Conservation (phyloP, 35 echinoderm and acorn worm species). For the Patiria miniata region DNA sequence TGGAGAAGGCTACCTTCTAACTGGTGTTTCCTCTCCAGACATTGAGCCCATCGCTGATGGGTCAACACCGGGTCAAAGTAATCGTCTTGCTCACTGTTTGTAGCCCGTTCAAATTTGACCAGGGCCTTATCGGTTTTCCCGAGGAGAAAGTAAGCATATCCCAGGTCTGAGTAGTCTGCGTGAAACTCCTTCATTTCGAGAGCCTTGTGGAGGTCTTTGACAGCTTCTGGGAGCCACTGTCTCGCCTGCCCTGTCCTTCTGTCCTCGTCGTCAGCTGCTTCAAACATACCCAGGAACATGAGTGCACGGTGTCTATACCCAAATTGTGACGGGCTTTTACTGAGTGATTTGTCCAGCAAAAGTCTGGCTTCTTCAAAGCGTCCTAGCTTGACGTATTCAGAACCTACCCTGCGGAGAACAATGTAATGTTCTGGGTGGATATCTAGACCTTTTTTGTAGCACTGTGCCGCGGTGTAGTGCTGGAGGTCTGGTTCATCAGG, state of each 20-base stretch:
- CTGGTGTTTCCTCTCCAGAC: slow-evolving; percentile 14
- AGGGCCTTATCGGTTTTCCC: slow-evolving; percentile 50
- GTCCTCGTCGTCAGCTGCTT: not conserved
- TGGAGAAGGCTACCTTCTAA: not conserved
- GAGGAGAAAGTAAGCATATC: slow-evolving; percentile 55
- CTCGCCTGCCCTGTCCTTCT: not conserved
- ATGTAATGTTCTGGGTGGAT: slow-evolving; percentile 46
- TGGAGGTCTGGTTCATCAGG: not conserved
- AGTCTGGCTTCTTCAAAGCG: slow-evolving; percentile 42
- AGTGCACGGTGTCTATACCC: slow-evolving; percentile 63
- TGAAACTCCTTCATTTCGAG: slow-evolving; percentile 57
- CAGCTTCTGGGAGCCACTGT: slow-evolving; percentile 49
- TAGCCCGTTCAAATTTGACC: slow-evolving; percentile 52
- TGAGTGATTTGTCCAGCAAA: slow-evolving; percentile 51
- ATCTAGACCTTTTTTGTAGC: slow-evolving; percentile 44
- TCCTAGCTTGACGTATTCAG: slow-evolving; percentile 71
- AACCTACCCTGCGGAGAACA: slow-evolving; percentile 53
- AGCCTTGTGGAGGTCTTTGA: slow-evolving; percentile 42
- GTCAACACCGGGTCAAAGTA: slow-evolving; percentile 72
- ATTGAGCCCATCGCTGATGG: slow-evolving; percentile 59
- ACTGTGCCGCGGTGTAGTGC: slow-evolving; percentile 41
- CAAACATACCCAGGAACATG: slow-evolving; percentile 66
- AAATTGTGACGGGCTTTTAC: slow-evolving; percentile 56
- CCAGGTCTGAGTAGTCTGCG: slow-evolving; percentile 81
- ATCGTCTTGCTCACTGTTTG: slow-evolving; percentile 67